These are phyloP conservation scores for Caenorhabditis sulstoni DNA, from an alignment of 2,888 invertebrate genomes.

Conservation along the genomic window DNA sequence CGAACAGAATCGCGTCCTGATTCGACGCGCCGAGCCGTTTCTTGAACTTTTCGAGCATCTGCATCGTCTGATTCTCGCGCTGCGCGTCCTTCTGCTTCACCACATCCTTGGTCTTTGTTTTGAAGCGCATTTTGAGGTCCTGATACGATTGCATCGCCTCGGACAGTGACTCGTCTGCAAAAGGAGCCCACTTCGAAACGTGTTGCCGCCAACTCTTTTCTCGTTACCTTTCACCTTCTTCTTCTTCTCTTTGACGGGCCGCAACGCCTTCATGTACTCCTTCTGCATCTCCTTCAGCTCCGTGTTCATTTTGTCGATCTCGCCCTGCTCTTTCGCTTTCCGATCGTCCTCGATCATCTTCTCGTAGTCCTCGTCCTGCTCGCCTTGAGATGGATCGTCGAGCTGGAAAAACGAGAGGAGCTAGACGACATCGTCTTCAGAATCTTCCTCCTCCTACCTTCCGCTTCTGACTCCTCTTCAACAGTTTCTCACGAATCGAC, in stretches of 20 bases:
- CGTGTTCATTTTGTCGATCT: constrained; percentile 60
- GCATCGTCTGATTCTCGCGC: constrained; percentile 85
- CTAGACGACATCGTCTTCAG: no score
- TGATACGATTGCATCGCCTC: constrained; percentile 76
- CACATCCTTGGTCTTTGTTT: constrained; percentile 72
- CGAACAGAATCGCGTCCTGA: constrained; percentile 82
- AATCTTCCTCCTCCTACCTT: no score
- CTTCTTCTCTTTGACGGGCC: constrained; percentile 76
- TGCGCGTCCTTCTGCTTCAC: constrained; percentile 74
- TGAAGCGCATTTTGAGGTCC: constrained; percentile 74
- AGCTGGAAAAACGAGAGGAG: constrained; percentile 31
- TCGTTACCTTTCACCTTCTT: constrained; percentile 76
- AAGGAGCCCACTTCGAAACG: no score
- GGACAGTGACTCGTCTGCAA: constrained; percentile 67
- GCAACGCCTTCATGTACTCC: constrained; percentile 77
- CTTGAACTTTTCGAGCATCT: constrained; percentile 89
- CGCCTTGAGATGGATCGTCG: constrained; percentile 5
- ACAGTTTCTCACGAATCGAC: constrained; percentile 57
- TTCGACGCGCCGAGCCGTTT: constrained; percentile 79
- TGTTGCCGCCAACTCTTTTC: no score
- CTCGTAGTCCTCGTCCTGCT: constrained; percentile 66
- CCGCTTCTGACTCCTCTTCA: constrained; percentile 53
- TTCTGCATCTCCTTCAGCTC: constrained; percentile 73
- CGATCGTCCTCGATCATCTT: constrained; percentile 66
- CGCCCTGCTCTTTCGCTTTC: constrained; percentile 53